These are phyloP conservation scores for Haemorhous mexicanus DNA, from an alignment of 2,113 vertebrate genomes.

Conservation along the genomic window DNA sequence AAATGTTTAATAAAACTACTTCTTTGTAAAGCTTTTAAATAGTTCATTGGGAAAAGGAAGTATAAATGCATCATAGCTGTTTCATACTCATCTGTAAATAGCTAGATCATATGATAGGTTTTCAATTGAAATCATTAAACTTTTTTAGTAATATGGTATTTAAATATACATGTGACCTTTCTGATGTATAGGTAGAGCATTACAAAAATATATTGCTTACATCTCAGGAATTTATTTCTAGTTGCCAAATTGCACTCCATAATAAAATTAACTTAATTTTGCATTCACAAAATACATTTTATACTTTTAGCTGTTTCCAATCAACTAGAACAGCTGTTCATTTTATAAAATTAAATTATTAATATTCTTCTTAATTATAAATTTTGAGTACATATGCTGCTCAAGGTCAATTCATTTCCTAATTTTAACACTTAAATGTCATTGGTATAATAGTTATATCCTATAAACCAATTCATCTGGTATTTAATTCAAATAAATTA, in stretches of 20 bases:
- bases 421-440: conserved; percentile 30
- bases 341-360: conserved; percentile 60
- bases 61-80: not conserved
- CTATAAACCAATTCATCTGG: not conserved
- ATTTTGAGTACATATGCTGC: conserved; percentile 37
- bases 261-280: conserved; percentile 59
- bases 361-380: conserved; percentile 46
- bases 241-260: conserved; percentile 38
- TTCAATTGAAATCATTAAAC: conserved; percentile 53
- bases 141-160: conserved; percentile 51
- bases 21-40: not conserved
- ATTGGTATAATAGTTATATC: not conserved
- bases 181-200: conserved; percentile 5
- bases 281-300: conserved; percentile 55
- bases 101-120: conserved; percentile 50
- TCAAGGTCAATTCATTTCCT: conserved; percentile 42
- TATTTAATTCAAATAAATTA: conserved; percentile 1
- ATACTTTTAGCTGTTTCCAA: conserved; percentile 59
- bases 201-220: conserved; percentile 63
- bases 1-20: not conserved
- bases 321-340: conserved; percentile 48
- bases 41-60: not conserved
- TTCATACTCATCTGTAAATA: conserved; percentile 36
- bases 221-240: conserved; percentile 57
- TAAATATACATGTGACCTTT: conserved; percentile 62